These are phyloP conservation scores for Epistrophella euchroma DNA, from an alignment of 2,888 invertebrate genomes.

Conservation along the genomic window DNA sequence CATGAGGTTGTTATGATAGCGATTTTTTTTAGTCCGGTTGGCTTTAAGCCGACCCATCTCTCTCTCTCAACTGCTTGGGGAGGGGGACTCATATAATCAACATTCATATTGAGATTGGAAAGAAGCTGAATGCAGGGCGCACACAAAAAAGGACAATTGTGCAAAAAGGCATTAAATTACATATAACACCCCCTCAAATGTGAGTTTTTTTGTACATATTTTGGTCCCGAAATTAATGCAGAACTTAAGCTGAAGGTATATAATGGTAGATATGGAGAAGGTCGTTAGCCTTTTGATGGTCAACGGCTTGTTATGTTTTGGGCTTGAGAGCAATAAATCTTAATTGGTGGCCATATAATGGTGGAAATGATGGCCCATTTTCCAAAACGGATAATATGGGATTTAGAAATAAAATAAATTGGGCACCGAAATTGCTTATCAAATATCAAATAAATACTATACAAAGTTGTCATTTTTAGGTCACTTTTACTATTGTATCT, in stretches of 20 bases:
- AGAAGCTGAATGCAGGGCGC: slow-evolving; percentile 22
- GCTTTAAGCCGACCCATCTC: slow-evolving; percentile 54
- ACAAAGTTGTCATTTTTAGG: no score
- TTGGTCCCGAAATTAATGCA: slow-evolving; percentile 32
- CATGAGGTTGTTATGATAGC: slow-evolving; percentile 75
- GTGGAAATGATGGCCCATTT: slow-evolving; percentile 4
- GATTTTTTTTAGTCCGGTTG: slow-evolving; percentile 44
- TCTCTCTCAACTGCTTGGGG: not conserved
- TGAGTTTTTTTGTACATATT: slow-evolving; percentile 7
- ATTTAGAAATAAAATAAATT: not conserved
- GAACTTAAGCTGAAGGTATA: slow-evolving; percentile 16
- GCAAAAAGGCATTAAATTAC: slow-evolving; percentile 63
- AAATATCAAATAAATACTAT: not conserved
- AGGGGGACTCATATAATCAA: slow-evolving; percentile 53
- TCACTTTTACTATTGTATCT: no score
- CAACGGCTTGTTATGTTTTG: slow-evolving; percentile 23
- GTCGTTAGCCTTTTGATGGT: slow-evolving; percentile 52
- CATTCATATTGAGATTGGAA: slow-evolving; percentile 63
- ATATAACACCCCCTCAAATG: slow-evolving; percentile 25
- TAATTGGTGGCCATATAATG: slow-evolving; percentile 54
- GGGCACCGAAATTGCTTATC: not conserved
- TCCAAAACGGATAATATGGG: not conserved
- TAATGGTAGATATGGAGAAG: slow-evolving; percentile 3
- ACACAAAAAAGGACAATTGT: slow-evolving; percentile 36
- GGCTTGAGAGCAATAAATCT: slow-evolving; percentile 63